Evolutionary conservation across 2,888 invertebrate species (phyloP).

Genomic region (Rotaria magnacalcarata): DNA sequence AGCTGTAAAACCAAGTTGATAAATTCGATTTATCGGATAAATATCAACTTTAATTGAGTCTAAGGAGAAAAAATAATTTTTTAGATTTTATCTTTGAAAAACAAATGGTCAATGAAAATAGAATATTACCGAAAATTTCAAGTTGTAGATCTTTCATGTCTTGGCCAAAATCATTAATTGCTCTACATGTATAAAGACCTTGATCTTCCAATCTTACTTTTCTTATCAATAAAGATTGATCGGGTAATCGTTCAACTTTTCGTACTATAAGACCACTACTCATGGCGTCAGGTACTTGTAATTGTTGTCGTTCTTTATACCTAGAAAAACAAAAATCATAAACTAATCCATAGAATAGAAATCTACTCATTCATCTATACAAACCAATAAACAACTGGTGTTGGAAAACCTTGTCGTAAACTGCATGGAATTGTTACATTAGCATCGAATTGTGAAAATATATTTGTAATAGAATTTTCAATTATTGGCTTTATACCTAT

Average conservation of each 20-base stretch:
- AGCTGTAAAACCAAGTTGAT: slow-evolving; percentile 32
- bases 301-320: slow-evolving; percentile 36
- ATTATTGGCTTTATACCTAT: slow-evolving; percentile 16
- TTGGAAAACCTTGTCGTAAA: neutral
- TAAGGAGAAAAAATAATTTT: neutral
- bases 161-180: slow-evolving; percentile 25
- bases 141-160: slow-evolving; percentile 30
- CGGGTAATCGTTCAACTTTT: slow-evolving; percentile 28
- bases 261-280: neutral
- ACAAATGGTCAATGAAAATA: neutral
- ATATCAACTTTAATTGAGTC: slow-evolving; percentile 32
- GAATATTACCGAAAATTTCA: neutral
- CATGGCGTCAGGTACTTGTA: slow-evolving; percentile 21
- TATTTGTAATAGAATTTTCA: slow-evolving; percentile 25
- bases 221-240: slow-evolving; percentile 33
- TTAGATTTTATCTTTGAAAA: neutral
- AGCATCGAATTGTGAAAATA: slow-evolving; percentile 5
- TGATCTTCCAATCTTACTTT: slow-evolving; percentile 32
- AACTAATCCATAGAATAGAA: too few relatives aligned
- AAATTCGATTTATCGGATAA: slow-evolving; percentile 28
- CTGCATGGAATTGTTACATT: slow-evolving; percentile 24
- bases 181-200: slow-evolving; percentile 32
- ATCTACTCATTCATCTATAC: neutral
- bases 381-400: slow-evolving; percentile 4
- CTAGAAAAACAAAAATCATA: neutral